A percentile compares a stretch with the other conserved stretches of the same genome.
Evolutionary conservation across 2,797 vertebrate genomes (phyloP).

Genomic region (Orestias chungarensis): DNA sequence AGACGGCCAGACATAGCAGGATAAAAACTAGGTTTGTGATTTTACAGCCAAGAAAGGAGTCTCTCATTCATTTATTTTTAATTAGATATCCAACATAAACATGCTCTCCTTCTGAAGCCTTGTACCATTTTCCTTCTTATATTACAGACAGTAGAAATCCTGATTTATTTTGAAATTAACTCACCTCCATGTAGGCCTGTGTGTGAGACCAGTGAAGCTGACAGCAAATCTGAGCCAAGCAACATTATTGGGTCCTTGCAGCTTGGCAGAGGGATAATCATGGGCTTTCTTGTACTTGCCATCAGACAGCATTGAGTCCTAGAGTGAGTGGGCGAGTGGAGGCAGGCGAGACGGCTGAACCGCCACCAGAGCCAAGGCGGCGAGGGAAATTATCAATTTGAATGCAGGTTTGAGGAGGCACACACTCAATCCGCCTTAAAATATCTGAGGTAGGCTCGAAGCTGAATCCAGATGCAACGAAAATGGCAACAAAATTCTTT

Average conservation of each 20-base stretch:
- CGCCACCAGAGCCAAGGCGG: slow-evolving; percentile 36
- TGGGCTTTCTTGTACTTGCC: slow-evolving; percentile 44
- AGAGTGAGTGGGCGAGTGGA: slow-evolving; percentile 46
- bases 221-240: slow-evolving; percentile 49
- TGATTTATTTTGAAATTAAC: slow-evolving; percentile 25
- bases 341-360: slow-evolving; percentile 37
- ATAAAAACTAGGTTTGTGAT: slow-evolving; percentile 24
- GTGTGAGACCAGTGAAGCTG: slow-evolving; percentile 50
- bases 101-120: slow-evolving; percentile 54
- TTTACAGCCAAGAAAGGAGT: slow-evolving; percentile 56
- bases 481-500: slow-evolving; percentile 10
- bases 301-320: slow-evolving; percentile 45
- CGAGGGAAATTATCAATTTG: slow-evolving; percentile 55
- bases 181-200: slow-evolving; percentile 22
- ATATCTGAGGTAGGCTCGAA: neutral
- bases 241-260: slow-evolving; percentile 42
- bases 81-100: slow-evolving; percentile 72
- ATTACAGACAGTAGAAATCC: no score
- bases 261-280: slow-evolving; percentile 61
- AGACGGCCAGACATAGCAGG: neutral
- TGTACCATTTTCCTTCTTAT: slow-evolving; percentile 45
- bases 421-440: neutral
- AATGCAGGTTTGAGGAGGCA: neutral
- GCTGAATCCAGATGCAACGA: slow-evolving; percentile 5
- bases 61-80: slow-evolving; percentile 70